Evolutionary conservation across 2,888 invertebrate genomes (phyloP).

Genomic region (Rugalucina vietnamica): DNA sequence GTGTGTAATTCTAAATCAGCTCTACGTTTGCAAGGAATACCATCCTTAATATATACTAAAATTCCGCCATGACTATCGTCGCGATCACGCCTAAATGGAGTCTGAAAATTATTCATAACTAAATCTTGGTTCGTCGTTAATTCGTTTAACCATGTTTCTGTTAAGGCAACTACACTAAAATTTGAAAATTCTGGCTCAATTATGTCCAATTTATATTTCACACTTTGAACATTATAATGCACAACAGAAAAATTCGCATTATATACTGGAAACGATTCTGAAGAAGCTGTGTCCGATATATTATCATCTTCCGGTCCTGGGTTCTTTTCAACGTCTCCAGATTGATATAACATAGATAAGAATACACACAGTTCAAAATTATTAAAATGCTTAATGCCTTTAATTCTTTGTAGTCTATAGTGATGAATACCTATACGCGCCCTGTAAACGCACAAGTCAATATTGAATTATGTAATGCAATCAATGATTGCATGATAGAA

Average conservation of each 20-base stretch:
- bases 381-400: too few relatives aligned
- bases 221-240: constrained; percentile 5
- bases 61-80: background rate
- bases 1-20: background rate
- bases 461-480: too few relatives aligned
- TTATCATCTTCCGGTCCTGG: too few relatives aligned
- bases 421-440: too few relatives aligned
- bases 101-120: background rate
- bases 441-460: too few relatives aligned
- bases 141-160: constrained; percentile 2
- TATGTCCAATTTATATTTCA: background rate
- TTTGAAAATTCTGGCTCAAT: background rate
- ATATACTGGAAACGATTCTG: too few relatives aligned
- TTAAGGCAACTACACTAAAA: background rate
- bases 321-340: too few relatives aligned
- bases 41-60: background rate
- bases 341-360: too few relatives aligned
- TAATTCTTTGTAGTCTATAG: too few relatives aligned
- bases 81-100: background rate
- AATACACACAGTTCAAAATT: too few relatives aligned
- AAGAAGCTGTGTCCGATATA: too few relatives aligned
- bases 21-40: background rate
- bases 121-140: background rate
- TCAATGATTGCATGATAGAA: too few relatives aligned
- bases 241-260: background rate